Evolutionary conservation across 2,888 invertebrate species (phyloP), one percentile per base, ranked within the genome.

Genomic region (Drosophila algonquin): DNA sequence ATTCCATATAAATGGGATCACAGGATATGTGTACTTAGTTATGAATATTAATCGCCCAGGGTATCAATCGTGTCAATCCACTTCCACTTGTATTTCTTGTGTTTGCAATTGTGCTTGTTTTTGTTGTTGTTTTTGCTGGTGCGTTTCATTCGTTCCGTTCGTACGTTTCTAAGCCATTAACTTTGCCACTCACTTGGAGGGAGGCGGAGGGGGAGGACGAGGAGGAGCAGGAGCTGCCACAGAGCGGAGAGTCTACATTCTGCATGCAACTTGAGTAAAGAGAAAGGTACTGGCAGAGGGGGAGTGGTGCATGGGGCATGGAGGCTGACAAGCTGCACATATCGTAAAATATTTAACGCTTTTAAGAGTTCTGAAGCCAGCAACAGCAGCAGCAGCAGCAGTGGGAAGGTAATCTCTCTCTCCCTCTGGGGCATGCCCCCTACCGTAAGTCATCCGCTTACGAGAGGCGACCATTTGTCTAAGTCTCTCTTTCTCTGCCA

Each of bases 311-410:
- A 8, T 30, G 40, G 8, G 8, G 7, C 1, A 8, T 27, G 40
- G 6, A 30, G 21, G 12, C 32, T 58, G 45, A 52, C 58, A 58
- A 58, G 53, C 54, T 75, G 58, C 60, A 67, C 71, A 87, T 75
- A 83, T 79, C 87, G 80, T 89, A 78, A 89, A 86, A 86, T 89
- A 89, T 89, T 89, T 84, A 86, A 85, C 87, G 80, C 85, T 80
- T 78, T 80, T 84, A 87, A 84, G 85, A 84, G 89, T 75, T 89
- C 74, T 73, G 40, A 40, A n/a, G n/a, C 40, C 14, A 40, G 1
- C 14, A 40, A 12, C 35, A 14, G 70, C 56, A 73, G 48, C 5
- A 40, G 12, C 40, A 40, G 7, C 40, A 40, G 71, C 53, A 64
- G 46, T n/a, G 57, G 40, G 46, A 48, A 30, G 48, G 46, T 59